Base-by-base conservation (phyloP, 2,113 vertebrate genomes). In the Zootoca vivipara region DNA sequence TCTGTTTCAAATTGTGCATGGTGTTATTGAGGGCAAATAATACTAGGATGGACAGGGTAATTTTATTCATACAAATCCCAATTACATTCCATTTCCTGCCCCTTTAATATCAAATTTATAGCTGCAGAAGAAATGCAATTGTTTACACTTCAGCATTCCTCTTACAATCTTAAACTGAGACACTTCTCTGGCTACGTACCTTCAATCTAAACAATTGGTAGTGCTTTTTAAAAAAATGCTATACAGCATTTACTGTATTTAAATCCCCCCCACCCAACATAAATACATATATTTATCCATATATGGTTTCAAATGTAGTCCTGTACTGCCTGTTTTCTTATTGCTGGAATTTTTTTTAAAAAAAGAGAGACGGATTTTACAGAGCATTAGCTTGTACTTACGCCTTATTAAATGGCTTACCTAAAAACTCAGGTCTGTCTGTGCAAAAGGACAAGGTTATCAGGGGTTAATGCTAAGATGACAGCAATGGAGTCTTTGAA, bases 381-480 rank as follows among this genome's bases (percentile, higher is more conserved):
- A 38, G 5, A 18, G 46, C 38, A 79, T 56, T 88, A 46, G 72
- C 72, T 85, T 80, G 38, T 78, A 26, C 35, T 83, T 58, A 46
- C 4, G 18, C 46, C 58, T 46, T 78, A 42, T 83, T 86, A 70
- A 86, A 83, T 30, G 46, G 74, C 85, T 93, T 89, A 16, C 85
- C 84, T 94, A 89, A 92, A 95, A 93, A 92, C 38, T 4, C 28
- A 1, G 5, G 88, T 79, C 87, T 0, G 3, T 94, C 90, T 87
- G 46, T 52, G 91, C 91, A 85, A 91, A 94, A 92, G 96, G 96
- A 96, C 90, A 93, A 96, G 96, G 95, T 96, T 96, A 97, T 95
- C 97, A 97, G 96, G 98, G 97, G 98, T 98, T 98, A 98, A 98
- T 86, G 87, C 93, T 94, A 92, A 95, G 95, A 96, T 96, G 97